Base-by-base conservation (phyloP, 2,113 vertebrate genomes). In the Motacilla tschutschensis region DNA sequence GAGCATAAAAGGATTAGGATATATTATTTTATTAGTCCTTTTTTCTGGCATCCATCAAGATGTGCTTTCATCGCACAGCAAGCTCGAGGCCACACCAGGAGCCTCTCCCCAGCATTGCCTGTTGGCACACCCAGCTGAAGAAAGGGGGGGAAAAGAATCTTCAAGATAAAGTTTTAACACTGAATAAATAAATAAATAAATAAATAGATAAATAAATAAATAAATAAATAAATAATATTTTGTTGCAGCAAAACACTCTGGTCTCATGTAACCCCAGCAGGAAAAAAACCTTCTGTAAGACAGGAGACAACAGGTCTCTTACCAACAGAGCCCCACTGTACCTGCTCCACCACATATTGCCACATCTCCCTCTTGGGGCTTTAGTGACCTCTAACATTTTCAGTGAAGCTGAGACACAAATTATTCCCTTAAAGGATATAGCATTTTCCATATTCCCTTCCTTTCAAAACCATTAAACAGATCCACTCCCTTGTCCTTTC, bases 1-100 rank as follows among this genome's bases (percentile, higher is more conserved):
- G 17, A 46, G 33, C 33, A 58, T 78, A 63, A 91, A 87, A 85
- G 29, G 60, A 85, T 91, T 90, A 93, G n/a, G 43, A 53, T 50
- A 65, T 46, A 69, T 86, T 63, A 60, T 80, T 91, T 82, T 50
- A 72, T 73, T 84, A 81, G 67, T 65, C 26, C 9, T 64, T 83
- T 91, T 77, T 36, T 53, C 71, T 84, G 59, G 46, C 58, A 81
- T 80, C 74, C 63, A 47, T 88, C 74, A 78, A 65, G 81, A 58
- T 62, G 63, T 10, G 78, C 31, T n/a, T 59, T 53, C 64, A 67
- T 41, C 53, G 44, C 53, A 55, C 38, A 71, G 54, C 41, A 86
- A 44, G 50, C 41, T 73, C 53, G 80, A 80, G 83, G 69, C 44
- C 79, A 44, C 0, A 0, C 54, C 31, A 54, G 36, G 33, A 66